Conservation (phyloP, 2,888 invertebrate genomes). For the Stramonita haemastoma region DNA sequence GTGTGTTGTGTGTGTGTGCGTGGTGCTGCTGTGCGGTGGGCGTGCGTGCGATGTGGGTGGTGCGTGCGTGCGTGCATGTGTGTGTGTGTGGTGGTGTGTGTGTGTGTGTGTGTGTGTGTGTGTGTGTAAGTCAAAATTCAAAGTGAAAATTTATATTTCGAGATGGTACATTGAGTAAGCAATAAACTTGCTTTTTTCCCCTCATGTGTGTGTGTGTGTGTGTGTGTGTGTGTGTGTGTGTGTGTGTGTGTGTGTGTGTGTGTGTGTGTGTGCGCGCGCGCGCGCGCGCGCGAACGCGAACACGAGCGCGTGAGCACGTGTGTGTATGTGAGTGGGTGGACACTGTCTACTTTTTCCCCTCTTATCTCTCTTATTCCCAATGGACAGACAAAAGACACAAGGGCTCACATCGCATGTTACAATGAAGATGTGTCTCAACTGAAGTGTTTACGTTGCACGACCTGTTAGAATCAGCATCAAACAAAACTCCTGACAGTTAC, state of each 20-base stretch:
- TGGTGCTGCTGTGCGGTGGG: background rate
- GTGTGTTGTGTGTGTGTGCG: background rate
- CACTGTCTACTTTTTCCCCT: background rate
- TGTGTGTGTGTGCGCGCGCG: background rate
- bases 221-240: background rate
- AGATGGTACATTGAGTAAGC: no score
- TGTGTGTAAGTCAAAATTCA: background rate
- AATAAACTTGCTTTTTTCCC: no score
- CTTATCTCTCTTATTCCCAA: background rate
- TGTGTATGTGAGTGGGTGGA: background rate
- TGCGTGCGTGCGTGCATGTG: background rate
- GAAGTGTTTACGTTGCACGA: no score
- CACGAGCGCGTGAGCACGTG: no score
- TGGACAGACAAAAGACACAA: background rate
- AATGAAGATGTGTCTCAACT: no score
- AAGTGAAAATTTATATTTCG: no score
- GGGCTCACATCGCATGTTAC: background rate
- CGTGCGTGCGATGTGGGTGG: background rate
- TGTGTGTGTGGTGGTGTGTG: background rate
- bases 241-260: slow-evolving; percentile 10
- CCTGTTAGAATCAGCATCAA: no score
- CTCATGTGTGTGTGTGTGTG: background rate
- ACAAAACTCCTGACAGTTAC: no score
- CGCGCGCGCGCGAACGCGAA: no score
- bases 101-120: slow-evolving; percentile 1